These are phyloP conservation scores for Hemibagrus wyckioides DNA, from an alignment of 2,113 vertebrate species.

Conservation along the genomic window DNA sequence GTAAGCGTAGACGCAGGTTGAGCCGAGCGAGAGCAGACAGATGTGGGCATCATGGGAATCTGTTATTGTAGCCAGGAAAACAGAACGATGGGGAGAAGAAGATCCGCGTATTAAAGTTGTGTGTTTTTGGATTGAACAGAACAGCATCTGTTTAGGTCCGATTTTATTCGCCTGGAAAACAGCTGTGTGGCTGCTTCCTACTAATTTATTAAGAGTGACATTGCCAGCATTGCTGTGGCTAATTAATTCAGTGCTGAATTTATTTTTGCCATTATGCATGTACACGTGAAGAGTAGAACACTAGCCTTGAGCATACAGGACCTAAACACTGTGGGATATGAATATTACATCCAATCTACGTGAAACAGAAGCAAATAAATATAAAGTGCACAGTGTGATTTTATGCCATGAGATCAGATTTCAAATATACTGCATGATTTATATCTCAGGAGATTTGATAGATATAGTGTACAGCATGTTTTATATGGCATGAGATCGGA, in stretches of 20 bases:
- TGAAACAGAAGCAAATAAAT: background rate
- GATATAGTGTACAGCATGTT: no score
- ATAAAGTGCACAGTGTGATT: background rate
- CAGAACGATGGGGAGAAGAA: background rate
- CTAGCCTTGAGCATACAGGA: background rate
- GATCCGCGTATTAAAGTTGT: background rate
- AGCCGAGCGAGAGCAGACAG: background rate
- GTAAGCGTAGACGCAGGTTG: background rate
- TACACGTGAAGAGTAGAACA: background rate
- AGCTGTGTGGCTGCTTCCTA: slow-evolving; percentile 2
- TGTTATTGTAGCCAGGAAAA: background rate
- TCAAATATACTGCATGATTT: no score
- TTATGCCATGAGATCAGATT: no score
- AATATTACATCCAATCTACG: background rate
- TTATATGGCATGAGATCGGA: no score
- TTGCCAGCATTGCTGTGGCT: background rate
- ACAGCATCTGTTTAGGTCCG: background rate
- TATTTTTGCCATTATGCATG: background rate
- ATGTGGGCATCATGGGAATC: slow-evolving; percentile 19
- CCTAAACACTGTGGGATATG: background rate
- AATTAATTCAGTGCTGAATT: background rate
- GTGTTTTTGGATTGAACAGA: background rate
- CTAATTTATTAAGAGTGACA: slow-evolving; percentile 21
- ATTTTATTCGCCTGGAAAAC: background rate
- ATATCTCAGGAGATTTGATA: no score